phyloP scores from a whole-genome alignment of 2,797 vertebrate species.

The Anabacerthia variegaticeps region DNA sequence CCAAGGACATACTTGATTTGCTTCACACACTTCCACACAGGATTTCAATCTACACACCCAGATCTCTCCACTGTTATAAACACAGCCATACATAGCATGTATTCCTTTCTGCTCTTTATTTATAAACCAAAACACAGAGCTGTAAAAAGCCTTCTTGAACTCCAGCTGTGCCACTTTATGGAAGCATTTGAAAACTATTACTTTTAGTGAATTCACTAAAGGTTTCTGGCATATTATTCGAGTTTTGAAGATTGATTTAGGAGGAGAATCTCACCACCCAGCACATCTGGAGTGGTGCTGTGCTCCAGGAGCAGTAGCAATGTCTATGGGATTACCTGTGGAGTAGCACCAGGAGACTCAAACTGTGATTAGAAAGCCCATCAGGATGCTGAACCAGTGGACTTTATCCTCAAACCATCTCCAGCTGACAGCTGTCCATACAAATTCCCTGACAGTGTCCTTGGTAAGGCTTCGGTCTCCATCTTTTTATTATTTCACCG shows the following conservation, averaged over 20 bases:
- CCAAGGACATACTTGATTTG: constrained; percentile 10
- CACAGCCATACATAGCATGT: background rate
- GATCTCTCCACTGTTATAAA: background rate
- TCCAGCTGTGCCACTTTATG: constrained; percentile 53
- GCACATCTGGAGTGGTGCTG: background rate
- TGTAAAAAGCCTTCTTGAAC: constrained; percentile 27
- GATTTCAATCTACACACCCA: background rate
- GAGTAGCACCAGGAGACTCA: background rate
- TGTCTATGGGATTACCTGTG: background rate
- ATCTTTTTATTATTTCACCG: background rate
- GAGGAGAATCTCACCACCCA: background rate
- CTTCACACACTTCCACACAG: constrained; percentile 31
- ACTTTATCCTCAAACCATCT: background rate
- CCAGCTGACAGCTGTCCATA: background rate
- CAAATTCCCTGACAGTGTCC: background rate
- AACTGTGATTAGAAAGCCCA: background rate
- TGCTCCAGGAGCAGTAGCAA: background rate
- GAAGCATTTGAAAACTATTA: constrained; percentile 56
- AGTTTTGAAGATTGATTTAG: constrained; percentile 24
- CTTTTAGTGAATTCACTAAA: constrained; percentile 18
- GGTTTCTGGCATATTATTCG: background rate
- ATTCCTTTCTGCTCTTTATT: constrained; percentile 32
- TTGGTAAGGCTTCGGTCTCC: background rate
- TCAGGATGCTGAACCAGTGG: background rate
- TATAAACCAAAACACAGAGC: constrained; percentile 36